Base-by-base conservation (phyloP, 2,113 vertebrate species). In the Rhombomys opimus region DNA sequence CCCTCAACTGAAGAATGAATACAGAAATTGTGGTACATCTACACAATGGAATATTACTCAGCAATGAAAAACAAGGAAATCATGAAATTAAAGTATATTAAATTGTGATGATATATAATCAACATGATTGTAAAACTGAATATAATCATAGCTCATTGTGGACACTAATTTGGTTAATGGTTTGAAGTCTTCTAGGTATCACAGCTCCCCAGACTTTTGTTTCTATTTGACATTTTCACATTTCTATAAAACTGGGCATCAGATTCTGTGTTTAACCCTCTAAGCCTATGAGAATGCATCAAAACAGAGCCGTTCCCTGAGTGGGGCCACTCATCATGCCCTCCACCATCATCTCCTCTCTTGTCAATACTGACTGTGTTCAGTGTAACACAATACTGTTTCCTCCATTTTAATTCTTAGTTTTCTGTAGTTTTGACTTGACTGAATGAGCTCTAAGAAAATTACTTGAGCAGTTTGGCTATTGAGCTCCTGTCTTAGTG, bases 361-460 rank as follows among this genome's bases (percentile, higher is more conserved):
- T 1, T 41, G 1, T 27, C 14, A 25, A n/a, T 6, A 12, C 13
- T 52, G 18, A 95, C 17, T 67, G 61, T 76, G 9, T 32, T 4
- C 22, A 61, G 18, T 11, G 61, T 52, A 80, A 54, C 80, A 92
- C 12, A 63, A 23, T 30, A 25, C 50, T 38, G 57, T 30, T 15
- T 46, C 46, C 7, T 35, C 4, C 61, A 86, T 22, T 61, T 70
- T 59, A 17, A 41, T 76, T 95, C 76, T 87, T 46, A 46, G 46
- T 87, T 92, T 81, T 87, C 9, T 87, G 57, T 89, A 11, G 73
- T 75, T 38, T 50, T 86, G 25, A 67, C 11, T 87, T 95, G 3
- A 61, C 50, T 5, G 87, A 94, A 94, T 46, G 46, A 89, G 7
- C 88, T 72, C 67, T 77, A 82, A 89, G 75, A 82, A 80, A 95